phyloP scores from a whole-genome alignment of 2,113 vertebrate species.

The Tenrec ecaudatus region DNA sequence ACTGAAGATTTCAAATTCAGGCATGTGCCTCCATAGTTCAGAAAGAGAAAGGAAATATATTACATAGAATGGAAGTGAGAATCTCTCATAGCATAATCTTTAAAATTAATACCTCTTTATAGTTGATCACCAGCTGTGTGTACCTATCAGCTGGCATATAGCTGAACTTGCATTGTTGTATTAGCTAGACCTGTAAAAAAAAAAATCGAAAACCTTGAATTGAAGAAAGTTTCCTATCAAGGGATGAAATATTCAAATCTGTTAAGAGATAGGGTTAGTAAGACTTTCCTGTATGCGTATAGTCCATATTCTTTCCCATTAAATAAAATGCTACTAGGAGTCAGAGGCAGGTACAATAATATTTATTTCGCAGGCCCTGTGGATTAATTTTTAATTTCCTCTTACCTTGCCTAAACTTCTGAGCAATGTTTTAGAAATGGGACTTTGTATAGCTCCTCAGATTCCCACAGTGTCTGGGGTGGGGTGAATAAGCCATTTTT shows the following conservation, averaged over 20 bases:
- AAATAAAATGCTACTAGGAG: constrained; percentile 19
- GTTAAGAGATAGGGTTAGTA: constrained; percentile 24
- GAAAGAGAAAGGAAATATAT: background rate
- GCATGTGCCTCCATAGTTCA: background rate
- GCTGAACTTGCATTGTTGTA: constrained; percentile 17
- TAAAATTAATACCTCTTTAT: background rate
- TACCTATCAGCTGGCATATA: background rate
- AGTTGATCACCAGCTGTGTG: background rate
- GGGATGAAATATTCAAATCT: background rate
- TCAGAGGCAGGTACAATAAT: background rate
- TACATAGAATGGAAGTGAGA: background rate
- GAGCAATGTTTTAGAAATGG: constrained; percentile 38
- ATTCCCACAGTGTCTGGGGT: background rate
- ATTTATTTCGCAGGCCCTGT: constrained; percentile 44
- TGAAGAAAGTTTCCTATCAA: constrained; percentile 25
- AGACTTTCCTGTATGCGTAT: background rate
- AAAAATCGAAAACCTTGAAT: background rate
- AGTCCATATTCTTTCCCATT: background rate
- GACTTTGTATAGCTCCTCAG: background rate
- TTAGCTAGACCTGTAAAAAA: constrained; percentile 40
- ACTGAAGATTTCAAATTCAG: constrained; percentile 40
- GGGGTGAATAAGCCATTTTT: background rate
- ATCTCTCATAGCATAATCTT: constrained; percentile 1
- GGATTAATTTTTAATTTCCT: background rate
- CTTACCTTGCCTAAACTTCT: background rate